Percentiles rank a stretch among this genome's conserved stretches.
Conservation (phyloP, 2,797 vertebrate species). For the Anabacerthia variegaticeps region DNA sequence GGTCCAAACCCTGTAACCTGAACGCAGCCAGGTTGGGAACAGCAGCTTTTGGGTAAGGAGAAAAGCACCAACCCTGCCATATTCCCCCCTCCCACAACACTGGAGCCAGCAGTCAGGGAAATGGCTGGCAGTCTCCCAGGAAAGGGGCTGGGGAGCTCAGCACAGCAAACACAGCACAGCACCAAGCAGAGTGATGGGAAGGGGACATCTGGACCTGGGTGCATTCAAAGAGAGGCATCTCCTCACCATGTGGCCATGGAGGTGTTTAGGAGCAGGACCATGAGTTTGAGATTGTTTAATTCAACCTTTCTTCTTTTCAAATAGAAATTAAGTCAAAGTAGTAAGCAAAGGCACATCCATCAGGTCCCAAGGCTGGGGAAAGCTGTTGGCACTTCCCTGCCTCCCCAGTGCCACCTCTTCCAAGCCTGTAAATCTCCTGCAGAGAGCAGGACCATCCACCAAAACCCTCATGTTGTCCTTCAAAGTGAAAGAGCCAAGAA, state of each 20-base stretch:
- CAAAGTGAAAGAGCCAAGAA: not conserved
- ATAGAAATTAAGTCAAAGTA: not conserved
- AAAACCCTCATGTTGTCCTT: not conserved
- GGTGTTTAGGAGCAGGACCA: not conserved
- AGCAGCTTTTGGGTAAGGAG: not conserved
- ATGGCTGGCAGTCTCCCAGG: accelerated
- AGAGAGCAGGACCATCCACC: not conserved
- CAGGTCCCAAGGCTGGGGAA: not conserved
- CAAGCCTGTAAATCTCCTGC: not conserved
- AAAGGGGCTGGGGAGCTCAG: accelerated
- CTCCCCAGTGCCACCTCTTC: not conserved
- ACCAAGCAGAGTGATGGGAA: not conserved
- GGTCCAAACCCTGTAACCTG: not conserved
- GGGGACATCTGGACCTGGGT: not conserved
- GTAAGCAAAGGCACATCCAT: accelerated
- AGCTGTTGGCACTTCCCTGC: not conserved
- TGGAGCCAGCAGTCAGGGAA: accelerated
- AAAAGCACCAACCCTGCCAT: not conserved
- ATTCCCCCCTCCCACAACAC: not conserved
- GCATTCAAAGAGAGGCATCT: not conserved
- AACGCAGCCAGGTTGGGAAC: not conserved
- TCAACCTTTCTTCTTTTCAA: not conserved
- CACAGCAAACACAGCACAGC: not conserved
- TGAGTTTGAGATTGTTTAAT: not conserved
- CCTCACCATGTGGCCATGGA: not conserved